Conservation (phyloP, 2,113 vertebrate genomes). For the Urocitellus parryii region DNA sequence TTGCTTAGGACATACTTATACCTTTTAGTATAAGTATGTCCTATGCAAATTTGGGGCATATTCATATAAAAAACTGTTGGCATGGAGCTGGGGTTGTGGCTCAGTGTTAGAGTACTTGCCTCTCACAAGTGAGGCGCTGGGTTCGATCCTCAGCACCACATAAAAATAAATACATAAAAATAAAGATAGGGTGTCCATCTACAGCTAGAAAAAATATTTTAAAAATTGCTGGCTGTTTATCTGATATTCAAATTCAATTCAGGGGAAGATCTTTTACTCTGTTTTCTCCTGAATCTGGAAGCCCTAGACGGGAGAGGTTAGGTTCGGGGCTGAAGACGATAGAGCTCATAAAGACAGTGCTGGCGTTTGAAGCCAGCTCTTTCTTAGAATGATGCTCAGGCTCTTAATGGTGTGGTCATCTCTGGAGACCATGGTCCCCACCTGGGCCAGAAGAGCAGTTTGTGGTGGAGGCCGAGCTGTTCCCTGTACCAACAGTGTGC, state of each 20-base stretch:
- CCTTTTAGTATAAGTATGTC: background rate
- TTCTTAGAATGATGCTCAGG: background rate
- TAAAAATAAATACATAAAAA: too few relatives aligned
- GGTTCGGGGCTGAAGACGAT: too few relatives aligned
- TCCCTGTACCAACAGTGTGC: accelerated
- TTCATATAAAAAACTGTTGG: background rate
- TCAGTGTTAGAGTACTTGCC: too few relatives aligned
- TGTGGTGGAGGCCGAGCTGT: background rate
- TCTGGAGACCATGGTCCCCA: background rate
- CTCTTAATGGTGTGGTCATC: accelerated
- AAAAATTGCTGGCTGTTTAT: background rate
- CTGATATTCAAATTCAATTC: background rate
- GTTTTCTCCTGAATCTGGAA: background rate
- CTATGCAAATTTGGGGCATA: background rate
- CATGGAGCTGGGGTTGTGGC: too few relatives aligned
- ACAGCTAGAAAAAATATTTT: too few relatives aligned
- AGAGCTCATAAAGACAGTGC: accelerated
- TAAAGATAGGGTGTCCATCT: too few relatives aligned
- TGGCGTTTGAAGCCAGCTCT: background rate
- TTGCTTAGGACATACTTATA: background rate
- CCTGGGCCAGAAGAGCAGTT: background rate
- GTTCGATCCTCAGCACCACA: too few relatives aligned
- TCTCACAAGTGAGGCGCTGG: too few relatives aligned
- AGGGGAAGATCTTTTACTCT: background rate
- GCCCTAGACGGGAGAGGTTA: accelerated